Evolutionary conservation across 2,888 invertebrate genomes (phyloP).

Genomic region (Apotomis capreana): DNA sequence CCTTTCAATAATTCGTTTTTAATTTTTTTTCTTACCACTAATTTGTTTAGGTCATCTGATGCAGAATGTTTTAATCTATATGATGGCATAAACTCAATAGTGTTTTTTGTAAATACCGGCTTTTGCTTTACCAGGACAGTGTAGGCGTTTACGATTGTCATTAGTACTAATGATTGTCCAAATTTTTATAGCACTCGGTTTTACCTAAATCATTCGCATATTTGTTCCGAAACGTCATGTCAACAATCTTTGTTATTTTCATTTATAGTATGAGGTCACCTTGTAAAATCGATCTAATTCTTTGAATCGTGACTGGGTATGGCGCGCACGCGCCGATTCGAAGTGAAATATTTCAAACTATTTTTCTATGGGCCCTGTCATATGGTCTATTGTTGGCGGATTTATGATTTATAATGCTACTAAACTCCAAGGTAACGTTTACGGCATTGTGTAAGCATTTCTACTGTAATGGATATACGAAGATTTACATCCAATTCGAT

Average conservation of each 20-base stretch:
- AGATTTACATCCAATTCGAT: slow-evolving; percentile 34
- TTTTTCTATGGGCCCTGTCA: slow-evolving; percentile 67
- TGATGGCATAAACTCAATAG: no score
- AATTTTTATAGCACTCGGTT: slow-evolving; percentile 27
- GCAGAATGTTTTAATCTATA: no score
- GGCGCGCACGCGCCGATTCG: slow-evolving; percentile 74
- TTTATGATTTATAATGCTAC: slow-evolving; percentile 73
- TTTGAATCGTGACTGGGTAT: slow-evolving; percentile 71
- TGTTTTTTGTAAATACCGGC: no score
- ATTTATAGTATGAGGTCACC: slow-evolving; percentile 60
- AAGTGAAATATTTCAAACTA: slow-evolving; percentile 69
- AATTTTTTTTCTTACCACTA: no score
- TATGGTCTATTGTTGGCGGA: slow-evolving; percentile 70
- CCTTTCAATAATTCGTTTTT: no score
- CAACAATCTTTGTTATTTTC: slow-evolving; percentile 46
- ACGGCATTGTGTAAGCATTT: slow-evolving; percentile 55
- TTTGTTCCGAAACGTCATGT: slow-evolving; percentile 42
- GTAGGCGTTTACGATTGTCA: slow-evolving; percentile 26
- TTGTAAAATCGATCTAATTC: slow-evolving; percentile 69
- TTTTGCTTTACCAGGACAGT: no score
- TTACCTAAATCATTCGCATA: slow-evolving; percentile 29
- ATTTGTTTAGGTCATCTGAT: no score
- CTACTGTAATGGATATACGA: slow-evolving; percentile 42
- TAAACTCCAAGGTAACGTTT: slow-evolving; percentile 67
- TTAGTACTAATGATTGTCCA: slow-evolving; percentile 18